Evolutionary conservation across 2,113 vertebrate genomes (phyloP).

Genomic region (Nyctibius bracteatus): DNA sequence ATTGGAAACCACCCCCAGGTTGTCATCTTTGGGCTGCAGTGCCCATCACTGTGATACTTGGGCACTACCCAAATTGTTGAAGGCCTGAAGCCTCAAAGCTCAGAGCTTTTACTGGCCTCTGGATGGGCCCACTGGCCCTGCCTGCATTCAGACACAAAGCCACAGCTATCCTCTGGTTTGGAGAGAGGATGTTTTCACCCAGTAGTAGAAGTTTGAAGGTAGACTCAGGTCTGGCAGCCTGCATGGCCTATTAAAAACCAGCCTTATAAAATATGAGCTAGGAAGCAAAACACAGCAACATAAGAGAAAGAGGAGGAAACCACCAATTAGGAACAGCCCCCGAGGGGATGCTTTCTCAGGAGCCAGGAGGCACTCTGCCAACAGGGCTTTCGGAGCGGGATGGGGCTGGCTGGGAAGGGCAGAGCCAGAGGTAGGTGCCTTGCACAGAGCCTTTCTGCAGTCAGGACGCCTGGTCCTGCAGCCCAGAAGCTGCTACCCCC

Average conservation of each 20-base stretch:
- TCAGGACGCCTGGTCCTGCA: not conserved
- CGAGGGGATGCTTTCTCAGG: not conserved
- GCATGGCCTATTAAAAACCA: constrained; percentile 16
- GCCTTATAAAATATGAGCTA: constrained; percentile 55
- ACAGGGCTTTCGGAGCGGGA: not conserved
- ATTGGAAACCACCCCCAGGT: not conserved
- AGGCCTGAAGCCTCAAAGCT: not conserved
- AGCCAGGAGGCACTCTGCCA: constrained; percentile 54
- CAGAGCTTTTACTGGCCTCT: not conserved
- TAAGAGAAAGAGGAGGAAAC: constrained; percentile 53
- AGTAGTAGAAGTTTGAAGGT: not conserved
- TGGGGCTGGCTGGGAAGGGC: not conserved
- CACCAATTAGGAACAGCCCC: constrained; percentile 59
- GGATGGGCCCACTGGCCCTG: not conserved
- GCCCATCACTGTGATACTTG: not conserved
- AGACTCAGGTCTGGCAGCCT: constrained; percentile 33
- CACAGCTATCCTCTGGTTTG: not conserved
- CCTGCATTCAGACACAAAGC: not conserved
- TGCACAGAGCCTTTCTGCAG: not conserved
- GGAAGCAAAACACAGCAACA: constrained; percentile 1
- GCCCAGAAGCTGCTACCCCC: not conserved
- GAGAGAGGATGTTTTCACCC: not conserved
- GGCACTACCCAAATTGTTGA: not conserved
- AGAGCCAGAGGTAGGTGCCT: not conserved
- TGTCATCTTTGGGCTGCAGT: not conserved